A percentile compares a stretch with the other conserved stretches of the same genome.
Evolutionary conservation across 2,113 vertebrate genomes (phyloP).

Genomic region (Trematocara zebra): DNA sequence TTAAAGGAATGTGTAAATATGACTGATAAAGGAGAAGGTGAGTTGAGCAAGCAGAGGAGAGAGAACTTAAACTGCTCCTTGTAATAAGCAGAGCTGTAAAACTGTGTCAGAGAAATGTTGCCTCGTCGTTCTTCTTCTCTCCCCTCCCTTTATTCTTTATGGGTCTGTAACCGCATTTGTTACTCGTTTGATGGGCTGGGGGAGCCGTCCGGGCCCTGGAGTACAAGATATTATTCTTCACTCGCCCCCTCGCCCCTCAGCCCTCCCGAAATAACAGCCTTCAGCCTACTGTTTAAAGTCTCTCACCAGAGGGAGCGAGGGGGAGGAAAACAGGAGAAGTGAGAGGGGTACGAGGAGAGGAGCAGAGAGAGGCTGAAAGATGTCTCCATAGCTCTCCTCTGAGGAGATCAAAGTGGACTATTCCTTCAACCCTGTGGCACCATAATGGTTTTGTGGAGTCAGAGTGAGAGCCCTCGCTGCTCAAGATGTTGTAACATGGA

Average conservation of each 20-base stretch:
- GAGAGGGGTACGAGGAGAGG: slow-evolving; percentile 13
- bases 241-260: slow-evolving; percentile 52
- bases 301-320: slow-evolving; percentile 67
- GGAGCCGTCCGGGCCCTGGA: slow-evolving; percentile 69
- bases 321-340: slow-evolving; percentile 37
- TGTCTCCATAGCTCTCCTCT: slow-evolving; percentile 60
- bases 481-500: slow-evolving; percentile 60
- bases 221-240: slow-evolving; percentile 74
- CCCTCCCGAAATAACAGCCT: slow-evolving; percentile 76
- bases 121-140: slow-evolving; percentile 64
- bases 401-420: slow-evolving; percentile 73
- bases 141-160: slow-evolving; percentile 75
- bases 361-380: slow-evolving; percentile 54
- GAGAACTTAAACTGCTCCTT: slow-evolving; percentile 60
- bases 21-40: slow-evolving; percentile 50
- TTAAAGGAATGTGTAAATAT: slow-evolving; percentile 59
- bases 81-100: slow-evolving; percentile 70
- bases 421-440: slow-evolving; percentile 59
- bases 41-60: slow-evolving; percentile 16
- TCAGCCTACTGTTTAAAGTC: slow-evolving; percentile 74
- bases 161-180: slow-evolving; percentile 70
- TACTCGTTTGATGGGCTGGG: slow-evolving; percentile 75
- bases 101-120: slow-evolving; percentile 73
- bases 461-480: slow-evolving; percentile 56
- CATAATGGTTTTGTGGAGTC: slow-evolving; percentile 59